Evolutionary conservation across 2,888 invertebrate genomes (phyloP), one percentile per base, ranked within the genome.

Genomic region (Cerceris rybyensis): DNA sequence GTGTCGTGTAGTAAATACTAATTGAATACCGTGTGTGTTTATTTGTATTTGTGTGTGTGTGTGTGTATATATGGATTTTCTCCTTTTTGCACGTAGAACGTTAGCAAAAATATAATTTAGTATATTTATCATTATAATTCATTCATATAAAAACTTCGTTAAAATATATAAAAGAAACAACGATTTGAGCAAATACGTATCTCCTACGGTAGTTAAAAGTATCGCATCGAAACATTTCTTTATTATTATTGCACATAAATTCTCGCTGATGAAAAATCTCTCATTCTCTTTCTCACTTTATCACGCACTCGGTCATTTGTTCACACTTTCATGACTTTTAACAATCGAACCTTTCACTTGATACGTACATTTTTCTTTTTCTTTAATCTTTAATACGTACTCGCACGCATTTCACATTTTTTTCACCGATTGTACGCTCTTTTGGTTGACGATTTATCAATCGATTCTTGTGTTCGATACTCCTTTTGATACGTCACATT

Each of bases 91-190:
- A 80, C 82, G 78, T 84, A 84, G 78, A 88, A 82, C 80, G 81
- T 87, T 90, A 89, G 90, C 88, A 91, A 91, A 91, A 91, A 91
- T 90, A 91, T 90, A 90, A 90, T 90, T 91, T 89, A 88, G 89
- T 88, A 86, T 85, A 86, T 86, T 86, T 87, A 84, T 87, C 80
- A 75, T 88, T 85, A 85, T 86, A 86, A 86, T 82, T 88, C 84
- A 83, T 88, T 72, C 78, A 88, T 87, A 88, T 86, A 90, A 87
- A 90, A 91, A 88, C 89, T 88, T 90, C 72, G 84, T 91, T 90
- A 91, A 91, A 91, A 90, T 91, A 89, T 91, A 88, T 89, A 90
- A 89, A 90, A 90, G 90, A 91, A 91, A 91, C 88, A 91, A 91
- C 91, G 91, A 90, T 90, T 91, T 90, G 90, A 91, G 90, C 90